Percentiles rank a stretch among this genome's conserved stretches.
Evolutionary conservation across 2,888 invertebrate species (phyloP).

Genomic region (Proisotoma minuta): DNA sequence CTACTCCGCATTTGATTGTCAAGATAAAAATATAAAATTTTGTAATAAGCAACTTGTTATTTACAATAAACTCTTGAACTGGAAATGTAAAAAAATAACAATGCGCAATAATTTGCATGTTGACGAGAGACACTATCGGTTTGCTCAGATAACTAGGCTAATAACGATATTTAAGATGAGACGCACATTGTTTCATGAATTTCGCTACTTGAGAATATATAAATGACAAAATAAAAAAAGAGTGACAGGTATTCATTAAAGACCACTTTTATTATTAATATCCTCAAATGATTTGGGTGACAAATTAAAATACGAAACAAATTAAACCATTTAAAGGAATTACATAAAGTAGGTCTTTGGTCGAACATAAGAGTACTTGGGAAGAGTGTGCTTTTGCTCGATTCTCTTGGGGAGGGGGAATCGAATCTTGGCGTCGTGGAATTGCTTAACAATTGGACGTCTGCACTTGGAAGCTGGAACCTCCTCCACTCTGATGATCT

Average conservation of each 20-base stretch:
- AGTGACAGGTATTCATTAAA: neutral
- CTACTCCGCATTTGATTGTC: too few species aligned
- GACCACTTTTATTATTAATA: slow-evolving; percentile 7
- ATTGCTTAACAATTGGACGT: slow-evolving; percentile 92
- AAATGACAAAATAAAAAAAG: too few species aligned
- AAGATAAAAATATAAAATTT: too few species aligned
- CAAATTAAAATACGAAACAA: neutral
- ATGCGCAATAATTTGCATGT: too few species aligned
- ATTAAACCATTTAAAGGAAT: slow-evolving; percentile 39
- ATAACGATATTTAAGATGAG: too few species aligned
- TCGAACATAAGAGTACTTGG: slow-evolving; percentile 75
- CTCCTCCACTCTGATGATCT: slow-evolving; percentile 94
- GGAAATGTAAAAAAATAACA: too few species aligned
- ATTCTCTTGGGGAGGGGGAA: slow-evolving; percentile 95
- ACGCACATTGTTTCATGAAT: too few species aligned
- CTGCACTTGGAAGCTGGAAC: slow-evolving; percentile 85
- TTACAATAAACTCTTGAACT: too few species aligned
- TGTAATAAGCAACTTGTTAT: too few species aligned
- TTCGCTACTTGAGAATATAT: too few species aligned
- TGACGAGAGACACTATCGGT: too few species aligned
- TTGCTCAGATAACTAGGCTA: too few species aligned
- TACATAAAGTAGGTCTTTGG: slow-evolving; percentile 73
- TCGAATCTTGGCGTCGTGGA: slow-evolving; percentile 92
- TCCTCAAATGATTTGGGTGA: slow-evolving; percentile 8
- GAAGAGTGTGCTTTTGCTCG: slow-evolving; percentile 75